These are phyloP conservation scores for Lepus townsendii DNA, from an alignment of 2,797 vertebrate species.

Conservation along the genomic window DNA sequence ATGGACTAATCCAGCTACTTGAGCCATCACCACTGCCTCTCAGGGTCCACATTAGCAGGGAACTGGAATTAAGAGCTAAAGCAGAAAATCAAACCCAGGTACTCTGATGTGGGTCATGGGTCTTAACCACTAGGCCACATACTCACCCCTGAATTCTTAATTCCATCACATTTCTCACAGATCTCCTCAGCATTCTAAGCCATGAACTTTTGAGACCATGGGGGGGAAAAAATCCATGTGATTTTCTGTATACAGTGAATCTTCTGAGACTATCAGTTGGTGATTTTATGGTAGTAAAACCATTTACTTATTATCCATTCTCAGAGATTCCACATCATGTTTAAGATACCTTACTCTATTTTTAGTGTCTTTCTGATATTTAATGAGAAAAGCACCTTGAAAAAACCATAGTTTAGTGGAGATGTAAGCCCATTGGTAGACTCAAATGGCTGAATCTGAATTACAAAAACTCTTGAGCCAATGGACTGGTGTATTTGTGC, in stretches of 20 bases:
- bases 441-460: background rate
- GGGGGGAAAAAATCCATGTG: background rate
- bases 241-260: background rate
- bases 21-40: too few relatives aligned
- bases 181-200: background rate
- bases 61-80: background rate
- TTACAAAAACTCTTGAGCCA: constrained; percentile 1
- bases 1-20: background rate
- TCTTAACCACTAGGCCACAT: background rate
- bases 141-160: background rate
- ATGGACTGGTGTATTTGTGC: background rate
- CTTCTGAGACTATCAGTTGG: background rate
- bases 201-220: background rate
- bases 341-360: background rate
- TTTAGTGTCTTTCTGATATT: background rate
- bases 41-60: too few relatives aligned
- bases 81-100: background rate
- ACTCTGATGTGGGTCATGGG: too few relatives aligned
- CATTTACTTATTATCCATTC: background rate
- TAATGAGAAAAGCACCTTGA: background rate
- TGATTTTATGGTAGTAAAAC: background rate
- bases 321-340: background rate
- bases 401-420: background rate
- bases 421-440: background rate
- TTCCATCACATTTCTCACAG: background rate